A percentile compares a stretch with the other conserved stretches of the same genome.
Conservation (phyloP, 2,113 vertebrate species). For the Microcebus murinus region DNA sequence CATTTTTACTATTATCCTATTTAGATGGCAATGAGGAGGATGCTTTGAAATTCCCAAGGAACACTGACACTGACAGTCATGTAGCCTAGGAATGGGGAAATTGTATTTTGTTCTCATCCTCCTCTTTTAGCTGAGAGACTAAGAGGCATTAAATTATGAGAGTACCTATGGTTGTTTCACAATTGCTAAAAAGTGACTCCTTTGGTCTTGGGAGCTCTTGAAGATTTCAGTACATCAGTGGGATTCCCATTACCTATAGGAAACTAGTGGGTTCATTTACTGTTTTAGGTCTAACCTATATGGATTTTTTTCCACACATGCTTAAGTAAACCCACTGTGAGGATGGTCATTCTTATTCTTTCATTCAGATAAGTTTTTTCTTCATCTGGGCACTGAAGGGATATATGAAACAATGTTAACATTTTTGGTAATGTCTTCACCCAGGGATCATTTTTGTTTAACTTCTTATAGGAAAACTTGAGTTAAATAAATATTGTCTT, state of each 20-base stretch:
- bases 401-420: constrained; percentile 50
- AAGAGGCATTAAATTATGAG: neutral
- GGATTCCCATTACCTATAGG: neutral
- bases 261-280: neutral
- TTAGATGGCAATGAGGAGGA: neutral
- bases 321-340: constrained; percentile 43
- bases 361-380: constrained; percentile 35
- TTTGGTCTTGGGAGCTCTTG: neutral
- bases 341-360: constrained; percentile 32
- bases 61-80: neutral
- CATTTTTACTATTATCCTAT: neutral
- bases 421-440: constrained; percentile 52
- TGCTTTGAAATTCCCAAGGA: neutral
- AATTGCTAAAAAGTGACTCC: neutral
- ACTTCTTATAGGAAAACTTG: constrained; percentile 59
- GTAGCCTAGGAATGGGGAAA: neutral
- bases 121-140: neutral
- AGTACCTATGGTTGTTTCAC: neutral
- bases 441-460: constrained; percentile 56
- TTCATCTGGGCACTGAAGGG: constrained; percentile 51
- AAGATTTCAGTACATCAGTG: neutral
- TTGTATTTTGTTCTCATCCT: neutral
- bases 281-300: constrained; percentile 12
- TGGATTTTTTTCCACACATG: neutral
- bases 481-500: constrained; percentile 73